Evolutionary conservation across 2,888 invertebrate genomes (phyloP).

Genomic region (Azorinus chamasolen): DNA sequence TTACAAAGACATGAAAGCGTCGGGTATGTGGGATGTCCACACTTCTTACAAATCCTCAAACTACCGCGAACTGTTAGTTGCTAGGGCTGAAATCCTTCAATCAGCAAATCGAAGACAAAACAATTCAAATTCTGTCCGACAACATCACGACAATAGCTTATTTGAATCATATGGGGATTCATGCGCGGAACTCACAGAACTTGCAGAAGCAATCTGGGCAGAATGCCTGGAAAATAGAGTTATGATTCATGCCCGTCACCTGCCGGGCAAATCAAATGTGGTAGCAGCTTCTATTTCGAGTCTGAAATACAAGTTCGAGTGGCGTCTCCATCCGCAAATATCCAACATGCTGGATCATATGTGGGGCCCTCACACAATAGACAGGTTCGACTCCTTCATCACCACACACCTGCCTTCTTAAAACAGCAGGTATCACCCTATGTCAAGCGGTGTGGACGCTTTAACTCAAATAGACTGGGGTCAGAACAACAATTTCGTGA

Average conservation of each 20-base stretch:
- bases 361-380: conserved; percentile 35
- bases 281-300: conserved; percentile 24
- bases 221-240: conserved; percentile 13
- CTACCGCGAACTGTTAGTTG: conserved; percentile 28
- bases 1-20: background rate
- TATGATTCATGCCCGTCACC: conserved; percentile 3
- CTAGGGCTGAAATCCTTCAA: conserved; percentile 24
- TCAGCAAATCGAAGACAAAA: background rate
- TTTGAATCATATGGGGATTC: conserved; percentile 17
- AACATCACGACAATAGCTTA: conserved; percentile 19
- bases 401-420: conserved; percentile 10
- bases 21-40: conserved; percentile 22
- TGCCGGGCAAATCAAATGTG: conserved; percentile 17
- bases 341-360: conserved; percentile 19
- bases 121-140: conserved; percentile 28
- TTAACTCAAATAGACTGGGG: conserved; percentile 35
- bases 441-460: conserved; percentile 24
- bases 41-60: conserved; percentile 23
- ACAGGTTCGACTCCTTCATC: conserved; percentile 30
- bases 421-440: conserved; percentile 17
- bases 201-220: conserved; percentile 17
- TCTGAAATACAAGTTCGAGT: conserved; percentile 24
- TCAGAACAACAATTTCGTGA: conserved; percentile 31
- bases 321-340: conserved; percentile 24
- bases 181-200: conserved; percentile 1